Evolutionary conservation across 2,113 vertebrate genomes (phyloP).

Genomic region (Poeciliopsis turrubarensis): DNA sequence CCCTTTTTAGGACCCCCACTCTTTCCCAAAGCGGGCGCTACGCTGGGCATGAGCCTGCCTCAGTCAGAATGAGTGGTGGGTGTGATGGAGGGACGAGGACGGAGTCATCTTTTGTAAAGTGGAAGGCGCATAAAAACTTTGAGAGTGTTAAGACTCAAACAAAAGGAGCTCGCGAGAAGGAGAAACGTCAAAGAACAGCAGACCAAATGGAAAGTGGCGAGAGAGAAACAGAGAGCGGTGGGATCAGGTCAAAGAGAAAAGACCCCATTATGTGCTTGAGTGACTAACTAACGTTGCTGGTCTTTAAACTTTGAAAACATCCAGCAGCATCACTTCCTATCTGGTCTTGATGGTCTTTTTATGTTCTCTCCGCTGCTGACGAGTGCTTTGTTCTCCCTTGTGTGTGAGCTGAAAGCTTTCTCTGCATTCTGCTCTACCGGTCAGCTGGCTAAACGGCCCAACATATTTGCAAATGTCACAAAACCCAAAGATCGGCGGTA

Average conservation of each 20-base stretch:
- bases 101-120: neutral
- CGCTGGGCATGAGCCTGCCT: conserved; percentile 31
- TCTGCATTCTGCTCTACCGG: neutral
- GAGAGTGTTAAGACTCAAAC: neutral
- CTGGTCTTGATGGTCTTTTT: conserved; percentile 12
- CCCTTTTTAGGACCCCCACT: conserved; percentile 44
- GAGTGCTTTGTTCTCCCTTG: conserved; percentile 3
- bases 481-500: neutral
- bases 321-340: conserved; percentile 21
- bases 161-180: conserved; percentile 10
- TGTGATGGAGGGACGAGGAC: conserved; percentile 17
- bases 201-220: conserved; percentile 36
- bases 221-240: conserved; percentile 31
- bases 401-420: conserved; percentile 3
- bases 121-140: conserved; percentile 24
- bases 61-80: conserved; percentile 26
- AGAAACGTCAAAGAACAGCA: conserved; percentile 40
- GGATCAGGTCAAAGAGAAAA: conserved; percentile 57
- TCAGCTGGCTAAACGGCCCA: neutral
- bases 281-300: conserved; percentile 16
- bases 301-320: conserved; percentile 35
- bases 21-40: conserved; percentile 20
- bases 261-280: conserved; percentile 53
- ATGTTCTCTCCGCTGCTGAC: conserved; percentile 12
- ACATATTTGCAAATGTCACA: conserved; percentile 1